phyloP scores from a whole-genome alignment of 2,888 invertebrate genomes.

The Neuroscelio doddi region DNA sequence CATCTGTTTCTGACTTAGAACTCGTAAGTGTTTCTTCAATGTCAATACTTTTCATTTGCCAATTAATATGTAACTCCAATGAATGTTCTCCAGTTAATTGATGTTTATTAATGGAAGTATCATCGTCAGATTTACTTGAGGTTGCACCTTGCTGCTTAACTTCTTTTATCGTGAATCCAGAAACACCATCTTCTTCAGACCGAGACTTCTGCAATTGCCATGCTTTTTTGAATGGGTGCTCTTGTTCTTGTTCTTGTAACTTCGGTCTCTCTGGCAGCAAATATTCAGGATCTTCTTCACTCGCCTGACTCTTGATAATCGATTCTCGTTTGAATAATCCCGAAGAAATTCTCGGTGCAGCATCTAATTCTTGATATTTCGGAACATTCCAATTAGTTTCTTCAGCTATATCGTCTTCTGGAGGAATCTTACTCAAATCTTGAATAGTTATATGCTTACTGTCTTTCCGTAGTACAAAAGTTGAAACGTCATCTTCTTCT shows the following conservation, averaged over 20 bases:
- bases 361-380: slow-evolving; percentile 39
- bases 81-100: slow-evolving; percentile 29
- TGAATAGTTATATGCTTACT: slow-evolving; percentile 62
- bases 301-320: slow-evolving; percentile 69
- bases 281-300: slow-evolving; percentile 69
- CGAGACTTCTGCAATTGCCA: slow-evolving; percentile 70
- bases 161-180: slow-evolving; percentile 57
- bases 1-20: slow-evolving; percentile 41
- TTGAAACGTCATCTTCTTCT: slow-evolving; percentile 52
- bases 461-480: slow-evolving; percentile 55
- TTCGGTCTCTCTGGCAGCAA: slow-evolving; percentile 68
- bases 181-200: slow-evolving; percentile 66
- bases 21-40: slow-evolving; percentile 51
- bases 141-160: slow-evolving; percentile 29
- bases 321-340: slow-evolving; percentile 68
- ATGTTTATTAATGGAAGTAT: slow-evolving; percentile 9
- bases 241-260: slow-evolving; percentile 66
- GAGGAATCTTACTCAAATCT: slow-evolving; percentile 61
- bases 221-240: slow-evolving; percentile 69
- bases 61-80: slow-evolving; percentile 33
- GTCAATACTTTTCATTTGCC: slow-evolving; percentile 46
- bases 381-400: slow-evolving; percentile 48
- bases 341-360: slow-evolving; percentile 47
- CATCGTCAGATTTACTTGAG: slow-evolving; percentile 19
- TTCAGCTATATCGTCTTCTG: slow-evolving; percentile 52